Evolutionary conservation across 2,797 vertebrate genomes (phyloP), one percentile per base, ranked within the genome.

Genomic region (Stomatorhinus walkeri): DNA sequence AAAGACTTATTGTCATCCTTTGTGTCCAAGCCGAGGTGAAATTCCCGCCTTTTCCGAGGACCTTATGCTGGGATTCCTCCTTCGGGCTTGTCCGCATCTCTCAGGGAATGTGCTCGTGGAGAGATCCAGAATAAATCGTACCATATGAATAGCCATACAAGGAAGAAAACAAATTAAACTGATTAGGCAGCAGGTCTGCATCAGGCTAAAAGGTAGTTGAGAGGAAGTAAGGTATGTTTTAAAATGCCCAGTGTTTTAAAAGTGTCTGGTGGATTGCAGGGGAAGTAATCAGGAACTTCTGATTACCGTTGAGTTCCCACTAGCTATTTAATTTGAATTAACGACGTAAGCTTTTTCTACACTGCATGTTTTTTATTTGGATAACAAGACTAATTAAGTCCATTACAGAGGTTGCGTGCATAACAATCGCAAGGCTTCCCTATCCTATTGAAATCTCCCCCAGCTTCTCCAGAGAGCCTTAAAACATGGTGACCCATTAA

Each of bases 1-100:
- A 52, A 28, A 81, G 85, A 40, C 59, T 88, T 81, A 87, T 46
- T 72, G 56, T 59, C 56, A 32, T 43, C 64, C 51, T 81, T 88
- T 88, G 61, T 88, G 28, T 22, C 83, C 4, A 7, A 54, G 14
- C 24, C 9, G 24, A 7, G 61, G 61, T n/a, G 40, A 22, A 51
- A 88, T 85, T 86, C 79, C 83, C 79, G 36, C 87, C 68, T 48
- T 64, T 61, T 76, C 64, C 28, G 24, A 22, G 46, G 7, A 6
- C 89, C 36, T 24, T 10, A 8, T 64, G 22, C 52, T 16, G 68
- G 19, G 46, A 32, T 89, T 40, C 68, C 68, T 79, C 84, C 49
- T 87, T 61, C 89, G 12, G 89, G 14, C 32, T 56, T 40, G 48
- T 22, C 19, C 10, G 10, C 5, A 48, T 49, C 43, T 51, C 19